Percentiles rank a stretch among this genome's conserved stretches.
phyloP scores from a whole-genome alignment of 2,888 invertebrate genomes.

The Rambutsinella grinnellia region DNA sequence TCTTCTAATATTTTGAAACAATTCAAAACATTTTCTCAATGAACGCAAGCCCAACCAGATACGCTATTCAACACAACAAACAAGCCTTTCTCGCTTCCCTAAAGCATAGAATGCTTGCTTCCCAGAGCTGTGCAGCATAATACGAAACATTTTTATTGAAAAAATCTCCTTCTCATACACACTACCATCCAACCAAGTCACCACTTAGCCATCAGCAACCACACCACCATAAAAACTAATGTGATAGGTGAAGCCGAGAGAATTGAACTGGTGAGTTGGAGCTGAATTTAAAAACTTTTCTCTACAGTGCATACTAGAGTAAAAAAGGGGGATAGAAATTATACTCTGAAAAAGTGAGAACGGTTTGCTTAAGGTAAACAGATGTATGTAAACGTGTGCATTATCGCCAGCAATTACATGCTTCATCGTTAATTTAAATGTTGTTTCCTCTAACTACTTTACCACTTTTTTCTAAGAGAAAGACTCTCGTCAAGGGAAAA shows the following conservation, averaged over 20 bases:
- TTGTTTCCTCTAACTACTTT: conserved; percentile 50
- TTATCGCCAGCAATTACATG: conserved; percentile 52
- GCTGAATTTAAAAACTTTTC: not conserved
- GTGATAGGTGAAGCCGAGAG: not conserved
- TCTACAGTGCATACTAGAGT: not conserved
- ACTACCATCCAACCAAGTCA: not conserved
- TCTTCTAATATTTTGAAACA: too few relatives aligned
- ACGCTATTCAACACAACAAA: too few relatives aligned
- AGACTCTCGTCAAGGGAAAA: too few relatives aligned
- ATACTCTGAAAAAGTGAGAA: conserved; percentile 52
- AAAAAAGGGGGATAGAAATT: not conserved
- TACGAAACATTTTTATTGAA: not conserved
- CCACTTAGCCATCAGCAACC: not conserved
- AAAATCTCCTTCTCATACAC: too few relatives aligned
- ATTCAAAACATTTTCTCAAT: too few relatives aligned
- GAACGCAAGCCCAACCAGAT: too few relatives aligned
- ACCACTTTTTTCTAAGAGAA: conserved; percentile 2
- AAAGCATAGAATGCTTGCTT: too few relatives aligned
- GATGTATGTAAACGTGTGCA: conserved; percentile 49
- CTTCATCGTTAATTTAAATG: conserved; percentile 55
- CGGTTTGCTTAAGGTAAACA: conserved; percentile 44
- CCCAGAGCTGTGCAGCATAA: too few relatives aligned
- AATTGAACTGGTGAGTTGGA: not conserved
- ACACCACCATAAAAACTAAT: not conserved
- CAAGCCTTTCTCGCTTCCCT: too few relatives aligned